Evolutionary conservation across 2,113 vertebrate species (phyloP).

Genomic region (Catharus fuscescens): DNA sequence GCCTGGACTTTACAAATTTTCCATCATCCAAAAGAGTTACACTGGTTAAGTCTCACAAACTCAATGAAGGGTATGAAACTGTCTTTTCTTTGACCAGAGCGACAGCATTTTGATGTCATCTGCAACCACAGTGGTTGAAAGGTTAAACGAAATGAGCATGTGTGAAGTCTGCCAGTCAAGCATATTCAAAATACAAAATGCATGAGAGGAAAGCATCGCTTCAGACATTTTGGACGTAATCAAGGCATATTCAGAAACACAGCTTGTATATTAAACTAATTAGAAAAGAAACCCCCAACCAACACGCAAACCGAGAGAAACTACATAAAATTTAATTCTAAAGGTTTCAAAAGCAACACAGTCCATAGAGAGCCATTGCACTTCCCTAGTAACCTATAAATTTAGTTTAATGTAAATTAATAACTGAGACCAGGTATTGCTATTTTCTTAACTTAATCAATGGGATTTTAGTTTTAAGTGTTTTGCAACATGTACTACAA

Average conservation of each 20-base stretch:
- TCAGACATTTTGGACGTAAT: conserved; percentile 2
- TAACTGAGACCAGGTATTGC: background rate
- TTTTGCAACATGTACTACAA: background rate
- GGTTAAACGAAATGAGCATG: background rate
- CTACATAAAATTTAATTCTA: background rate
- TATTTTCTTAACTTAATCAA: background rate
- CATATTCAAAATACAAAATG: background rate
- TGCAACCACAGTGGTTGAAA: background rate
- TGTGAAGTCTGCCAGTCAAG: background rate
- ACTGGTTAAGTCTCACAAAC: background rate
- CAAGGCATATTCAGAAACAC: background rate
- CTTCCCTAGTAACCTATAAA: background rate
- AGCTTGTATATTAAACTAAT: background rate
- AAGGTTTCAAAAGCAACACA: background rate
- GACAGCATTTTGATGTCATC: background rate
- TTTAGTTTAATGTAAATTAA: background rate
- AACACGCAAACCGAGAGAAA: background rate
- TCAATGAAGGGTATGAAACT: background rate
- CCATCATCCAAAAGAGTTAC: background rate
- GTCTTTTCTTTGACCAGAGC: background rate
- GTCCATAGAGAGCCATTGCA: background rate
- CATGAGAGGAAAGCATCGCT: background rate
- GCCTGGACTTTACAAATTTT: background rate
- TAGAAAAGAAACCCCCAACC: background rate
- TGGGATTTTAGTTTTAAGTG: background rate